A percentile compares a stretch with the other conserved stretches of the same genome.
phyloP scores from a whole-genome alignment of 2,888 invertebrate species.

The Galerucella nymphaeae region DNA sequence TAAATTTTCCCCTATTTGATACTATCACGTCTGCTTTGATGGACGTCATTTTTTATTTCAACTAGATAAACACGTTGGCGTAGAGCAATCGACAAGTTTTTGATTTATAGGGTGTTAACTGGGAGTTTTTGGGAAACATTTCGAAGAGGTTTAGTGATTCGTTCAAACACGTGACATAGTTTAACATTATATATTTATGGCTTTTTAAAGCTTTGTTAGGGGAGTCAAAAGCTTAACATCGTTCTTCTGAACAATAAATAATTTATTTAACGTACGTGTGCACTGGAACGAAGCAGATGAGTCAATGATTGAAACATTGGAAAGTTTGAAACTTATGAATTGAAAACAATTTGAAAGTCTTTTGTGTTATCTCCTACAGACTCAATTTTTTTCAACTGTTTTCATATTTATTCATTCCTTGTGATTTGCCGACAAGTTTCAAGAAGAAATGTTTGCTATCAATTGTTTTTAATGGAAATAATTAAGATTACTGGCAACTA shows the following conservation, averaged over 20 bases:
- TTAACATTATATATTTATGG: slow-evolving; percentile 3
- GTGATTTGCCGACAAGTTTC: too few species aligned
- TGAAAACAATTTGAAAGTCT: too few species aligned
- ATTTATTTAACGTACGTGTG: not conserved
- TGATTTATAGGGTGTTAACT: slow-evolving; percentile 32
- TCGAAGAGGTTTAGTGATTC: slow-evolving; percentile 12
- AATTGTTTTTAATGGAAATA: too few species aligned
- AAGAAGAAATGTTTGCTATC: too few species aligned
- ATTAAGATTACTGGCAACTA: too few species aligned
- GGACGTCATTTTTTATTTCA: slow-evolving; percentile 27
- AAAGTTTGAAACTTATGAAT: too few species aligned
- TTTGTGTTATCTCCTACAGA: too few species aligned
- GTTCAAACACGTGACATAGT: not conserved
- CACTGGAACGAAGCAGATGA: too few species aligned
- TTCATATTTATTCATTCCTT: too few species aligned
- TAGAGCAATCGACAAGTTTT: slow-evolving; percentile 15
- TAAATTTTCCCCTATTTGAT: slow-evolving; percentile 24
- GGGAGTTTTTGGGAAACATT: slow-evolving; percentile 8
- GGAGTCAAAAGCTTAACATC: not conserved
- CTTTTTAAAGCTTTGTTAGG: not conserved
- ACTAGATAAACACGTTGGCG: slow-evolving; percentile 31
- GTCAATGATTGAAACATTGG: too few species aligned
- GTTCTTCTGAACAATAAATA: not conserved
- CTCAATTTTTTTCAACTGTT: too few species aligned
- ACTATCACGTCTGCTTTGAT: slow-evolving; percentile 25